These are phyloP conservation scores for Zygothrica quintamaculata DNA, from an alignment of 2,888 invertebrate genomes.

Conservation along the genomic window DNA sequence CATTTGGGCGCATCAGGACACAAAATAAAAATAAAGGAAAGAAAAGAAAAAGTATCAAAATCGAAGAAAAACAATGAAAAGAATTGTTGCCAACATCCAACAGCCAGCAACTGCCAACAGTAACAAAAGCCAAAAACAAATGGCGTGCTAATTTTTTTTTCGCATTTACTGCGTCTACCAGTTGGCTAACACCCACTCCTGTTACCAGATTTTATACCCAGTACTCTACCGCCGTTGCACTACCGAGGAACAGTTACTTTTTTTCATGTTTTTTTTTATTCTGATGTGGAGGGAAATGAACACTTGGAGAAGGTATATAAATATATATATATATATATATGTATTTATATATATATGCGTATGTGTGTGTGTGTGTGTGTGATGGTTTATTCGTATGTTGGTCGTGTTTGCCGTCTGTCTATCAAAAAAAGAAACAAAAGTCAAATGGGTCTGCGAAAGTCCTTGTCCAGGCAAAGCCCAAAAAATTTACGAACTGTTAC, in stretches of 20 bases:
- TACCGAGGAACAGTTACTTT: constrained; percentile 29
- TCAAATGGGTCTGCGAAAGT: constrained; percentile 59
- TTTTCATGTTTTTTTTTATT: constrained; percentile 8
- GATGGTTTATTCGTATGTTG: constrained; percentile 25
- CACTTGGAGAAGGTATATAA: constrained; percentile 76
- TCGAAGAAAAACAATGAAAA: constrained; percentile 11
- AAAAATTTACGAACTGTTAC: constrained; percentile 58
- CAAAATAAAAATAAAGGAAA: constrained; percentile 18
- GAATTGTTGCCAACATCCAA: constrained; percentile 10
- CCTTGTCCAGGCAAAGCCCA: constrained; percentile 38
- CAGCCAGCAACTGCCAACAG: constrained; percentile 24
- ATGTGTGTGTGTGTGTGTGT: constrained; percentile 25
- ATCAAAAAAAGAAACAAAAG: constrained; percentile 77
- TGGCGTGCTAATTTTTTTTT: constrained; percentile 74
- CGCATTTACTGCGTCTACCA: constrained; percentile 34
- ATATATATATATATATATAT: constrained; percentile 36
- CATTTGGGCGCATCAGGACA: constrained; percentile 55
- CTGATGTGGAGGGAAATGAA: constrained; percentile 16
- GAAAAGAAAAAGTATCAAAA: constrained; percentile 8
- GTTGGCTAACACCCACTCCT: not conserved
- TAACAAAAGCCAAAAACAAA: constrained; percentile 71
- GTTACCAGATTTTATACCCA: too few species aligned
- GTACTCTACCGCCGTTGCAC: not conserved
- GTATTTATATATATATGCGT: constrained; percentile 11
- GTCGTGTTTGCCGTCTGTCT: constrained; percentile 70